Conservation (phyloP, 2,888 invertebrate genomes). For the Odontocerum albicorne region DNA sequence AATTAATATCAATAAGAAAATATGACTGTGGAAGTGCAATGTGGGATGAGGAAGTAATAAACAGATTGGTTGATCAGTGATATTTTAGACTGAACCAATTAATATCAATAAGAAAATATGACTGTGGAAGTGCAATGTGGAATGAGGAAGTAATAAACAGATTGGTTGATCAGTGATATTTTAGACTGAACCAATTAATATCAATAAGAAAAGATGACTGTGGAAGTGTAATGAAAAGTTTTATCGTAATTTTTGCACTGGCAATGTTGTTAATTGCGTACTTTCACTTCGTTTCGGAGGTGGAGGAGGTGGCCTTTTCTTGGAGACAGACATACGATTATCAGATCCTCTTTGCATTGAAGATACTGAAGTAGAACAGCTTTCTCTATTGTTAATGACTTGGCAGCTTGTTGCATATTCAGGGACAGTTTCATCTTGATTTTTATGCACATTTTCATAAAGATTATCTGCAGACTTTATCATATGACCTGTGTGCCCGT, state of each 20-base stretch:
- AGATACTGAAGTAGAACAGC: slow-evolving; percentile 3
- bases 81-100: too few relatives aligned
- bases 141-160: too few relatives aligned
- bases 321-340: slow-evolving; percentile 47
- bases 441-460: slow-evolving; percentile 74
- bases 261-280: slow-evolving; percentile 68
- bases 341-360: slow-evolving; percentile 40
- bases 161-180: too few relatives aligned
- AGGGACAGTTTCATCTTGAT: slow-evolving; percentile 48
- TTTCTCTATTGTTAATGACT: slow-evolving; percentile 8
- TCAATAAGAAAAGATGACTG: too few relatives aligned
- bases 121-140: too few relatives aligned
- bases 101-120: too few relatives aligned
- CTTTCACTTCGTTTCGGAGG: slow-evolving; percentile 88
- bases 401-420: slow-evolving; percentile 47
- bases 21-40: too few relatives aligned
- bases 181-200: too few relatives aligned
- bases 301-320: slow-evolving; percentile 82
- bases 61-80: too few relatives aligned
- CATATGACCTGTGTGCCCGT: slow-evolving; percentile 56
- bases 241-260: slow-evolving; percentile 30
- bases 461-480: slow-evolving; percentile 58
- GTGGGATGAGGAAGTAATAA: too few relatives aligned
- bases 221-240: too few relatives aligned
- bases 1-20: too few relatives aligned